Conservation (phyloP, 1,140 invertebrate genomes). For the Amphibalanus amphitrite region DNA sequence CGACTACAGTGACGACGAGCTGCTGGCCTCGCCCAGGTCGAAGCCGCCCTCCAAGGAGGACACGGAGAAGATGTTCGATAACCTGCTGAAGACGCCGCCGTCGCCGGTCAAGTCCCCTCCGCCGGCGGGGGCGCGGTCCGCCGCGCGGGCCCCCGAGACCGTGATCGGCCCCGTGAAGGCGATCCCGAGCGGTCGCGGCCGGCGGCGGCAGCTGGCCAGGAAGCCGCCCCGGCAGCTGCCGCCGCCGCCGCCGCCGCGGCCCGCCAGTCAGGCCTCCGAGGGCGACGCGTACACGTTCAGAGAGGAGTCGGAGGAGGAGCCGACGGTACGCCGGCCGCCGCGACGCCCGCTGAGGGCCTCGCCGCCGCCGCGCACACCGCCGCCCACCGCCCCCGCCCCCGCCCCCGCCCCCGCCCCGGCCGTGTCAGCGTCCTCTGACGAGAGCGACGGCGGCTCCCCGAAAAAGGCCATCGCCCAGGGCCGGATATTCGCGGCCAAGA, state of each 20-base stretch:
- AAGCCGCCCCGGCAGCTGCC: neutral
- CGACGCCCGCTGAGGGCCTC: too few relatives aligned
- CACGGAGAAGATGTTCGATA: neutral
- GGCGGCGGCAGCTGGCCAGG: neutral
- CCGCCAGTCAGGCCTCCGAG: neutral
- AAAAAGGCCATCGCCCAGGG: neutral
- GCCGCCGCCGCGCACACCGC: too few relatives aligned
- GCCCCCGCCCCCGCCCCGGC: too few relatives aligned
- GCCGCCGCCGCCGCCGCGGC: too few relatives aligned
- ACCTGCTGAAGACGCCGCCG: neutral
- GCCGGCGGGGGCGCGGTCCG: too few relatives aligned
- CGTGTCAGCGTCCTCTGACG: neutral
- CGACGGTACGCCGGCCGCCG: neutral
- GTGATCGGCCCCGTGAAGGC: neutral
- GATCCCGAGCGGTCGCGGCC: too few relatives aligned
- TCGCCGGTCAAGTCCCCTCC: neutral
- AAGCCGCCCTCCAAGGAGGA: neutral
- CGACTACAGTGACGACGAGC: slow-evolving; percentile 4
- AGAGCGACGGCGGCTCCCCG: neutral
- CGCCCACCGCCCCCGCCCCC: neutral
- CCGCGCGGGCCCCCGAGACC: too few relatives aligned
- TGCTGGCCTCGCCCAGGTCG: neutral
- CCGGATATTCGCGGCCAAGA: neutral
- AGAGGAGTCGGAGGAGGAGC: neutral
- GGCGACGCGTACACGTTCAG: neutral